These are phyloP conservation scores for Thalassarche chlororhynchos DNA, from an alignment of 2,113 vertebrate genomes.

Conservation along the genomic window DNA sequence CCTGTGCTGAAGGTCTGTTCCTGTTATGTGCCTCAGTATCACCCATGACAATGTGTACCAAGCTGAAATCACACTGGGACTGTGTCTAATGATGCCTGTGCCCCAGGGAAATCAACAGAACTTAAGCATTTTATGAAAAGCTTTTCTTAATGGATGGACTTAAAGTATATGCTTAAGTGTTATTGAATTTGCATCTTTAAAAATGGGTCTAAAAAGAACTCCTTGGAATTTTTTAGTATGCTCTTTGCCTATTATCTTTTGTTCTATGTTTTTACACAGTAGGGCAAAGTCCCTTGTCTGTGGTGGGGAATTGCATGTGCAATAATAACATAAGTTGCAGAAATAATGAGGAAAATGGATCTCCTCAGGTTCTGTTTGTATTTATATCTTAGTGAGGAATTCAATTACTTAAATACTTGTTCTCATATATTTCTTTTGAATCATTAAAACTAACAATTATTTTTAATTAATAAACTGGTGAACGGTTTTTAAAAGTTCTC, in stretches of 20 bases:
- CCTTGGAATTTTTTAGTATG: background rate
- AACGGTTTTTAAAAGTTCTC: background rate
- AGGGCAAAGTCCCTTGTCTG: background rate
- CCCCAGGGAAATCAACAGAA: background rate
- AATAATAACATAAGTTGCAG: background rate
- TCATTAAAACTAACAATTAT: background rate
- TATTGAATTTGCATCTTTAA: background rate
- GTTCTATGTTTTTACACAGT: background rate
- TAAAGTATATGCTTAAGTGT: background rate
- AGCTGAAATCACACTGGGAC: background rate
- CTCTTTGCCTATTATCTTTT: background rate
- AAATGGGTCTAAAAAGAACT: background rate
- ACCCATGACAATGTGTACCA: background rate
- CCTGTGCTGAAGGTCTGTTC: too few species aligned
- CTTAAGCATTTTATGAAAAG: background rate
- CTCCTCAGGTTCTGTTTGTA: background rate
- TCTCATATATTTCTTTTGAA: background rate
- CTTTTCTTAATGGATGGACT: background rate
- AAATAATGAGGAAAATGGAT: background rate
- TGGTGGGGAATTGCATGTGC: background rate
- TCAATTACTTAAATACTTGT: background rate
- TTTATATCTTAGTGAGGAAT: background rate
- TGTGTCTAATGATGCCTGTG: accelerated
- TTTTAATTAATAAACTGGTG: background rate
- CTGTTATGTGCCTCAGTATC: background rate